Percentiles rank a stretch among this genome's conserved stretches.
These are phyloP conservation scores for Rhaphigaster nebulosa DNA, from an alignment of 2,888 invertebrate genomes.

Conservation along the genomic window DNA sequence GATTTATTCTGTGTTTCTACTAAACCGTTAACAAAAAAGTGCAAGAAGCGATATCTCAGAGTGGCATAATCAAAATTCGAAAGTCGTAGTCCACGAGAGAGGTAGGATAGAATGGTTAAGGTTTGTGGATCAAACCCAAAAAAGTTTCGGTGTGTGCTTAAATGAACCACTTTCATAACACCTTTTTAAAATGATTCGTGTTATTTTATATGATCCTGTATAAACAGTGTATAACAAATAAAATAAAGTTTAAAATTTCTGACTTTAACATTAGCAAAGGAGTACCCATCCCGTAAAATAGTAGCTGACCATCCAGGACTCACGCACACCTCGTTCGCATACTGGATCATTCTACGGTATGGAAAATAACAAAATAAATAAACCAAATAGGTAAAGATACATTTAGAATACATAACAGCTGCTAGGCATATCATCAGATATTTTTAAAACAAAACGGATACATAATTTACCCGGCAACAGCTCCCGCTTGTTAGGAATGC, in stretches of 20 bases:
- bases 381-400: neutral
- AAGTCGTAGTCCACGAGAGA: neutral
- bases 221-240: too few relatives aligned
- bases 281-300: too few relatives aligned
- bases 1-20: too few relatives aligned
- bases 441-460: conserved; percentile 2
- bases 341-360: neutral
- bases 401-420: neutral
- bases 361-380: neutral
- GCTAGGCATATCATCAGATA: neutral
- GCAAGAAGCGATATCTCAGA: too few relatives aligned
- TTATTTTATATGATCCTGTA: neutral
- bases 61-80: neutral
- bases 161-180: neutral
- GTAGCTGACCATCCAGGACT: too few relatives aligned
- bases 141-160: neutral
- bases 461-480: conserved; percentile 2
- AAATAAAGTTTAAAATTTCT: too few relatives aligned
- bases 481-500: conserved; percentile 34
- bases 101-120: neutral
- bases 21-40: too few relatives aligned
- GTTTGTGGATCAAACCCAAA: neutral
- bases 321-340: neutral
- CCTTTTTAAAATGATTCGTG: neutral
- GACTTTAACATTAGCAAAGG: too few relatives aligned